Base-by-base conservation (phyloP, 2,888 invertebrate genomes). In the Parnassius smintheus region DNA sequence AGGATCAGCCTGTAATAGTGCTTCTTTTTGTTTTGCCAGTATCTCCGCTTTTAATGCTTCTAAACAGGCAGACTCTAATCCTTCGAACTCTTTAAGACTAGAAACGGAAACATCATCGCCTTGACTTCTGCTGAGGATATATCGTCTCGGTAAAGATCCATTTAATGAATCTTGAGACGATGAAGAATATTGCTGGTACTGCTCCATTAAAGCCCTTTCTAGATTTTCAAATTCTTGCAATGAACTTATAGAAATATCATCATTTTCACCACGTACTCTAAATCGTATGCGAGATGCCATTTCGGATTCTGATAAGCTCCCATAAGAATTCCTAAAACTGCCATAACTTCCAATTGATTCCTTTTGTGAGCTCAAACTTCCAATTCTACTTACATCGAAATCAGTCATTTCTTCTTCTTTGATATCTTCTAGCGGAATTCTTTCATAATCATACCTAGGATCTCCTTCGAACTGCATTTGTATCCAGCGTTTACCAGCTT, bases 211-310 rank as follows among this genome's bases (percentile, higher is more conserved):
- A 1, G 97, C 96, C 72, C 94, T 94, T 85, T 98, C 98, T 12
- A 98, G 88, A 68, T 95, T 95, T 89, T 98, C 98, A 90, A 98
- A 98, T 81, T 98, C 98, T 85, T 98, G 97, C 65, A 98, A 92
- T 8, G 98, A 98, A 69, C 96, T 97, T 83, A 98, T 95, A 0
- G 98, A 98, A 51, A 97, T 93, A 79, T 98, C 97, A 79, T 98
- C 98, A 77, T 96, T 96, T 72, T 98, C 98, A n/a, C 96, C 94
- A 71, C 95, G 94, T 3, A 95, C 94, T 75, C 97, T 95, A 82
- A 96, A 96, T 76, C 96, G 95, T 75, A 96, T 94, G n/a, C 96
- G 94, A 59, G 96, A 95, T 64, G 97, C 85, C 71, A 96, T 95
- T 85, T 98, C 97, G 72, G 96, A 97, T 77, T 98, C 98, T 0